Percentiles rank a stretch among this genome's conserved stretches.
phyloP scores from a whole-genome alignment of 2,888 invertebrate genomes.

The Drosophila demipolita region DNA sequence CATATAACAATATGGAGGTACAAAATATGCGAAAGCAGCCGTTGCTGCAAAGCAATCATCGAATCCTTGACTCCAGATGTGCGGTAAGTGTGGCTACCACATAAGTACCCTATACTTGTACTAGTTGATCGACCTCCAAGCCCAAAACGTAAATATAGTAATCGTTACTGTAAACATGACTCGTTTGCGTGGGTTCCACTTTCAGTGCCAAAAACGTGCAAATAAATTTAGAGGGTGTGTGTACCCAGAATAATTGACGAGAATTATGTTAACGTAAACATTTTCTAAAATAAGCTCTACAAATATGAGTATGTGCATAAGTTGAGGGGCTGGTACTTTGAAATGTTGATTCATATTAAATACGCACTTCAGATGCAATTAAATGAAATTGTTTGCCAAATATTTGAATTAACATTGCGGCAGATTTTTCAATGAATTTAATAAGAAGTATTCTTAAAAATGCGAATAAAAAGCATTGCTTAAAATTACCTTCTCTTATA shows the following conservation, averaged over 20 bases:
- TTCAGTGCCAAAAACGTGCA: constrained; percentile 35
- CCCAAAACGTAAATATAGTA: constrained; percentile 1
- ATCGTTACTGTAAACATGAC: constrained; percentile 36
- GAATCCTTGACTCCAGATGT: constrained; percentile 82
- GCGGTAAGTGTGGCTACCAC: constrained; percentile 80
- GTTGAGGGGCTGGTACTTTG: constrained; percentile 22
- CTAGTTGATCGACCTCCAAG: constrained; percentile 30
- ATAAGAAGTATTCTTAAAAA: neutral
- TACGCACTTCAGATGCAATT: constrained; percentile 41
- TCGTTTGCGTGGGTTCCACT: constrained; percentile 49
- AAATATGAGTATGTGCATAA: constrained; percentile 20
- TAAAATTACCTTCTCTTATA: neutral
- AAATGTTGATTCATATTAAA: constrained; percentile 10
- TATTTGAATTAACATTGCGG: constrained; percentile 12
- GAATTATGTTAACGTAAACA: constrained; percentile 52
- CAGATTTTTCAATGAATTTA: neutral
- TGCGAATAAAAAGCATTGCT: neutral
- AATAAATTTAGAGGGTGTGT: constrained; percentile 40
- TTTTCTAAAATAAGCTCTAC: constrained; percentile 5
- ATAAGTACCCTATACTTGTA: neutral
- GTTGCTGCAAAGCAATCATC: constrained; percentile 72
- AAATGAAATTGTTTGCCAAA: constrained; percentile 16
- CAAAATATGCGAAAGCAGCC: constrained; percentile 78
- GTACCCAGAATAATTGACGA: constrained; percentile 63
- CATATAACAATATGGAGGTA: constrained; percentile 77